phyloP scores from a whole-genome alignment of 2,113 vertebrate species.

The Chaetops frenatus region DNA sequence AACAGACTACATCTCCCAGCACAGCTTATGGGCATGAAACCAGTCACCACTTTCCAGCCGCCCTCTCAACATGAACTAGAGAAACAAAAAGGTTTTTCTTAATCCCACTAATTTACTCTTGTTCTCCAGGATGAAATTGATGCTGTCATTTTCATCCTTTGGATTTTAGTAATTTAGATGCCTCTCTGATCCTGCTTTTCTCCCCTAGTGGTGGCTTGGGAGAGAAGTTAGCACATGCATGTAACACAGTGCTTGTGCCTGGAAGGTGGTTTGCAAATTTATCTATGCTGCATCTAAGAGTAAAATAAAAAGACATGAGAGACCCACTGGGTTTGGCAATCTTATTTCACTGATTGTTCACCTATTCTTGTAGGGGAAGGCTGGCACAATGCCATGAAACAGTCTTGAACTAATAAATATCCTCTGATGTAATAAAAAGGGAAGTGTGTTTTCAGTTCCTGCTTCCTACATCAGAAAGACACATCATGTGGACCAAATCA shows the following conservation, averaged over 20 bases:
- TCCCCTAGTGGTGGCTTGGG: background rate
- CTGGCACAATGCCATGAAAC: background rate
- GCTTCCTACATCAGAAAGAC: background rate
- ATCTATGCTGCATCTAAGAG: background rate
- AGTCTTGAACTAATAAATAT: background rate
- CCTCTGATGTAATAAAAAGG: background rate
- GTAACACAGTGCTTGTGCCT: rapidly evolving
- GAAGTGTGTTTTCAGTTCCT: constrained; percentile 5
- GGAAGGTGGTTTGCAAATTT: background rate
- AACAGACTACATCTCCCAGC: background rate
- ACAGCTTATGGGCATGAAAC: background rate
- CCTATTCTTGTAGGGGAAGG: background rate
- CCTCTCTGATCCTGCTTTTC: background rate
- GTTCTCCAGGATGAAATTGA: background rate
- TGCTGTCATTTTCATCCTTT: background rate
- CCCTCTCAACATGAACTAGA: background rate
- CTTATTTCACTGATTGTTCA: rapidly evolving
- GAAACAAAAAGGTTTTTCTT: background rate
- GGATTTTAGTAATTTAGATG: background rate
- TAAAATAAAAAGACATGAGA: background rate
- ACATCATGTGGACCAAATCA: background rate
- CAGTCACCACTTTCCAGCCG: background rate
- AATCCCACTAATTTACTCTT: background rate
- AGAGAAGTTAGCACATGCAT: background rate
- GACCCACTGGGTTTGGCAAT: background rate